Evolutionary conservation across 2,113 vertebrate genomes (phyloP).

Genomic region (Psittacula cyanocephala): DNA sequence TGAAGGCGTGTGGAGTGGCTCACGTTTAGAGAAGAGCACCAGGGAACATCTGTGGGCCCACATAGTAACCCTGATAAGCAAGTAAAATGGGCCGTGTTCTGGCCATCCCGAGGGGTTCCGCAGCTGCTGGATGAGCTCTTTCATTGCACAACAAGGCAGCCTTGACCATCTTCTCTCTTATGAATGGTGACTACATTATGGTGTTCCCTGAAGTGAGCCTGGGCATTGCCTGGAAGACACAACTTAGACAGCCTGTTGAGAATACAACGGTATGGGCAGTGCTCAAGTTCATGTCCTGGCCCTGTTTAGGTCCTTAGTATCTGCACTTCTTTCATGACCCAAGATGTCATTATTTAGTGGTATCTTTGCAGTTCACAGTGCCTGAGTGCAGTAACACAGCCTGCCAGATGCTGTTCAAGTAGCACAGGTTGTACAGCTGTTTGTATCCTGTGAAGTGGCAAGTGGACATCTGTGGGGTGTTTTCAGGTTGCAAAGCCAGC

Average conservation of each 20-base stretch:
- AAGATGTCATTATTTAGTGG: not conserved
- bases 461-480: not conserved
- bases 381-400: not conserved
- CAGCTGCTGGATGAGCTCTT: not conserved
- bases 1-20: not conserved
- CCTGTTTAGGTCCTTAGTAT: not conserved
- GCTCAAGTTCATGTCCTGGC: not conserved
- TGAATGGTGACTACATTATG: not conserved
- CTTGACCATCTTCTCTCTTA: not conserved
- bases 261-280: not conserved
- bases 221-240: not conserved
- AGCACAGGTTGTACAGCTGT: not conserved
- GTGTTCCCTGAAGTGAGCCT: not conserved
- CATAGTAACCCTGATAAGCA: not conserved
- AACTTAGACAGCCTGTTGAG: not conserved
- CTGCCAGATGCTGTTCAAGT: not conserved
- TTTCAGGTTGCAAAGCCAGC: not conserved
- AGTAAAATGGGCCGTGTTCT: not conserved
- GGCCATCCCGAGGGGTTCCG: not conserved
- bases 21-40: not conserved
- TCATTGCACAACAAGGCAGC: not conserved
- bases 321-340: not conserved
- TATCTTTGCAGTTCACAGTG: not conserved
- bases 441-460: not conserved
- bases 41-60: not conserved